A percentile compares a stretch with the other conserved stretches of the same genome.
Evolutionary conservation across 2,797 vertebrate species (phyloP).

Genomic region (Myioborus melanocephalus): DNA sequence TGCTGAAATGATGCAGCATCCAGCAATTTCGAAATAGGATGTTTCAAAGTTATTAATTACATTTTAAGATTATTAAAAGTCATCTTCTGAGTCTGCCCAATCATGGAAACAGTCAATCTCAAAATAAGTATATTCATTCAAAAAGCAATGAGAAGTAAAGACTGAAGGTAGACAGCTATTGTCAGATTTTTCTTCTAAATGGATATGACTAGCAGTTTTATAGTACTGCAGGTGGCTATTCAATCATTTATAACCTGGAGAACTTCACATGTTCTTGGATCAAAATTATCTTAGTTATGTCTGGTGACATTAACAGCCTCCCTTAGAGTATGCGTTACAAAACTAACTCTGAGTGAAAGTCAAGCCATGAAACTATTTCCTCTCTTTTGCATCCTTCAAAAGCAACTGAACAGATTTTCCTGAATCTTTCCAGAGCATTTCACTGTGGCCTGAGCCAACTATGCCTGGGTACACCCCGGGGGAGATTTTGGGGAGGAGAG

Average conservation of each 20-base stretch:
- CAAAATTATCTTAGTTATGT: background rate
- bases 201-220: background rate
- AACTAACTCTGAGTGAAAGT: background rate
- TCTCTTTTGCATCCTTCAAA: constrained; percentile 17
- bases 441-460: background rate
- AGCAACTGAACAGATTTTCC: background rate
- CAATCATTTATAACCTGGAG: background rate
- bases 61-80: background rate
- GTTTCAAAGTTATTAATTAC: background rate
- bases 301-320: background rate
- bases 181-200: background rate
- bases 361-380: background rate
- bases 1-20: background rate
- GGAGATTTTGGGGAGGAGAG: background rate
- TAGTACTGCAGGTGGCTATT: background rate
- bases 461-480: background rate
- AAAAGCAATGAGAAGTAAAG: background rate
- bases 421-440: background rate
- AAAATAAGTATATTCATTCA: background rate
- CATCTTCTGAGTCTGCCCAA: background rate
- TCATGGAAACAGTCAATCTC: background rate
- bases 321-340: background rate
- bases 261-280: background rate
- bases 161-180: background rate
- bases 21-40: background rate